A percentile compares a stretch with the other conserved stretches of the same genome.
phyloP scores from a whole-genome alignment of 2,888 invertebrate genomes.

The Tuta absoluta region DNA sequence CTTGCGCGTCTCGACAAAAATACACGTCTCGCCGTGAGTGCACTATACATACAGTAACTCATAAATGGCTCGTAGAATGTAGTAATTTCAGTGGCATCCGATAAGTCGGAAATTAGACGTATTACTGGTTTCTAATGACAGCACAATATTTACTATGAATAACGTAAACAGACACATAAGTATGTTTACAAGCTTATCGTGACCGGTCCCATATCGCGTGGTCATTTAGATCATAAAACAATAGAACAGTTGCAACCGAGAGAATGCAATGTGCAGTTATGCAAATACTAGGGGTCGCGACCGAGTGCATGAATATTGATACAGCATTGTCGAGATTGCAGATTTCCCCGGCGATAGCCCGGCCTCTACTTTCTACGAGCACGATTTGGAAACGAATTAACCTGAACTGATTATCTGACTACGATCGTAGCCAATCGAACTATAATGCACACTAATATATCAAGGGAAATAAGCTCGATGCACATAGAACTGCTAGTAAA shows the following conservation, averaged over 20 bases:
- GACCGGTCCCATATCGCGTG: constrained; percentile 73
- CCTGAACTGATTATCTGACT: constrained; percentile 59
- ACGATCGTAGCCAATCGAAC: constrained; percentile 23
- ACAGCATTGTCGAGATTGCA: constrained; percentile 76
- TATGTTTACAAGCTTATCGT: constrained; percentile 74
- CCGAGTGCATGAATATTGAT: constrained; percentile 80
- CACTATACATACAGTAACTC: neutral
- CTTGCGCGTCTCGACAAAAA: neutral
- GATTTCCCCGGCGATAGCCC: constrained; percentile 69
- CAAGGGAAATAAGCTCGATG: constrained; percentile 7
- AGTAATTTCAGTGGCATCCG: constrained; percentile 7
- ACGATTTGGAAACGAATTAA: constrained; percentile 72
- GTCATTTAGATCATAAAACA: constrained; percentile 81
- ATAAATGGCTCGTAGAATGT: neutral
- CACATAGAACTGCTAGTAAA: constrained; percentile 1
- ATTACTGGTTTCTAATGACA: neutral
- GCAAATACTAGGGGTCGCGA: constrained; percentile 78
- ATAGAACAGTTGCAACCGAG: constrained; percentile 76
- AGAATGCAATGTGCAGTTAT: constrained; percentile 78
- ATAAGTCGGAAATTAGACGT: neutral
- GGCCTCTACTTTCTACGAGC: constrained; percentile 66
- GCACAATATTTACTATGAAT: constrained; percentile 45
- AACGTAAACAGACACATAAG: constrained; percentile 51
- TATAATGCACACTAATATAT: constrained; percentile 22
- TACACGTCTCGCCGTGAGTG: neutral